Base-by-base conservation (phyloP, 2,888 invertebrate genomes). In the Parascotia fuliginaria region DNA sequence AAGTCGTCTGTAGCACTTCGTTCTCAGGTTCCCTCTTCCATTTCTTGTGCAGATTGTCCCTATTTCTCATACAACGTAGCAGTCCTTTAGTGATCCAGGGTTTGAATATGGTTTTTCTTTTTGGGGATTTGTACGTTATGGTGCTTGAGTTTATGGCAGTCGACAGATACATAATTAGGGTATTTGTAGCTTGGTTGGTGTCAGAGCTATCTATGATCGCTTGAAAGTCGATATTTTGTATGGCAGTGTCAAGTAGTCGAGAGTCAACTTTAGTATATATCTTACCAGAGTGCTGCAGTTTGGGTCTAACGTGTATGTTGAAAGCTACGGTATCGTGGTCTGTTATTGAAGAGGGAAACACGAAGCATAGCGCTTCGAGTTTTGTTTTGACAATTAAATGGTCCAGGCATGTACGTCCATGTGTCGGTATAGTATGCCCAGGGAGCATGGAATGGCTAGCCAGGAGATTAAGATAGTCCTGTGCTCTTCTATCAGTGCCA, bases 391-490 rank as follows among this genome's bases (percentile, higher is more conserved):
- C 3, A 19, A 65, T 55, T 2, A 55, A 22, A 14, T 66, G 69
- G 29, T 65, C 60, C 0, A 67, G 15, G 5, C 65, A 60, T 0
- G 62, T 51, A 1, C 36, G 9, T 0, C 51, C 52, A 2, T 53
- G 56, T 0, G 67, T 70, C 0, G 56, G 44, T 0, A 43, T 3
- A 1, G 28, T 42, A n/a, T 65, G 58, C 0, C 49, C 62, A 0
- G 66, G 58, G 0, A 66, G 50, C 1, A 70, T 14, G 0, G 56
- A 39, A 11, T 71, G 71, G 6, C 50, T 29, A 0, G 68, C 56
- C 2, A 61, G 9, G 0, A 62, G 5, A 16, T 58, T 59, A 0
- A 69, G 33, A 24, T 68, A 72, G 1, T 56, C 48, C 11, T 42
- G 7, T 0, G 48, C 37, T 0, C 38, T 28, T 0, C 39, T 38